Conservation (phyloP, 2,113 vertebrate genomes). For the Diglossa brunneiventris region DNA sequence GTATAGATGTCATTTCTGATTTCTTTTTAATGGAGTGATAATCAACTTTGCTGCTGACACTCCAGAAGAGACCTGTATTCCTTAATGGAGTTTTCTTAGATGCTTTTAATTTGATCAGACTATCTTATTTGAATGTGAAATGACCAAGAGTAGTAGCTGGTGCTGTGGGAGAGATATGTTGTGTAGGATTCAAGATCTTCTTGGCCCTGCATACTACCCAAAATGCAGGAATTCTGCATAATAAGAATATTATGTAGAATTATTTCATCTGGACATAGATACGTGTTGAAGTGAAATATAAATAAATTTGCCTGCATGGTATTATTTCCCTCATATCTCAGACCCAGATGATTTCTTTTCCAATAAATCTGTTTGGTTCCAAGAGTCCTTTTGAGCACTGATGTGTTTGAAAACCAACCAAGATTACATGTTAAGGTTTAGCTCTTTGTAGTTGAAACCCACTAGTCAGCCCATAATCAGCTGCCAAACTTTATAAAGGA, state of each 20-base stretch:
- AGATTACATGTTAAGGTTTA: conserved; percentile 19
- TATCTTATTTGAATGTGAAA: neutral
- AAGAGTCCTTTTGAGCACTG: neutral
- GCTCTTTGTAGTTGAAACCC: conserved; percentile 44
- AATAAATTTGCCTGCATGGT: neutral
- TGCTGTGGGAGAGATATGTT: neutral
- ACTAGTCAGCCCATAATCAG: conserved; percentile 26
- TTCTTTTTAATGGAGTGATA: neutral
- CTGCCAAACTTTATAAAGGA: conserved; percentile 50
- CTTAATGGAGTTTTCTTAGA: neutral
- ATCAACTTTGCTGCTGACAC: neutral
- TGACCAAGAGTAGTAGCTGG: neutral
- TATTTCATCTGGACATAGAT: neutral
- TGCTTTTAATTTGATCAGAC: neutral
- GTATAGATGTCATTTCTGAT: neutral
- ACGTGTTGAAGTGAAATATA: neutral
- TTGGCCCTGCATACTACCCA: neutral
- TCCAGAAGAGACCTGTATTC: neutral
- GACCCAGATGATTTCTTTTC: neutral
- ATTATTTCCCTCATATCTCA: neutral
- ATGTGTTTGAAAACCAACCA: conserved; percentile 25
- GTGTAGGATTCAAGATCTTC: neutral
- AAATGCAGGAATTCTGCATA: neutral
- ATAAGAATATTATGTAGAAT: neutral
- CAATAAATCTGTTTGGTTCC: neutral